Evolutionary conservation across 2,888 invertebrate species (phyloP), one percentile per base, ranked within the genome.

Genomic region (Cosmorhoe ocellata): DNA sequence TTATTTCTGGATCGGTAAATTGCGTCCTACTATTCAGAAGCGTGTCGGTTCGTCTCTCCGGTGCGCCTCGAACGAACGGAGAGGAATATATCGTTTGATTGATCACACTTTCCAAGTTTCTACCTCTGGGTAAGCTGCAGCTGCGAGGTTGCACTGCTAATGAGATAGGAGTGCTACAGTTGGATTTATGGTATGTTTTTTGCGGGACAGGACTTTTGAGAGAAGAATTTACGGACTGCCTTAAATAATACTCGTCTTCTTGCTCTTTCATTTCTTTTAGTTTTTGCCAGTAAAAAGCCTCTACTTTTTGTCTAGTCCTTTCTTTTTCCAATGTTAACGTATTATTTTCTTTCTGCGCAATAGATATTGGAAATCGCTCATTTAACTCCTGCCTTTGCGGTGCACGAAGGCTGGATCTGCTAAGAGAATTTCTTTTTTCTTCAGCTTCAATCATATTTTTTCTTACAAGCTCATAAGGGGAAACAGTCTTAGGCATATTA

Each of bases 281-380:
- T 68, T 93, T 93, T 61, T 93, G 92, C 94, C 94, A 94, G 59
- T 93, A 94, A 64, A 92, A 93, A 0, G 92, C 93, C 71, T 94
- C 94, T 0, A 93, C 91, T 68, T 89, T 91, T 66, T 91, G 91
- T 8, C 92, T 76, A 30, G 92, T 91, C 64, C 90, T 91, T 59
- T 91, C 89, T 74, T 91, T 92, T 52, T 90, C 88, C 5, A 48
- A 6, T 7, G 47, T 45, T 14, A 46, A 11, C 18, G 4, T 24
- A 24, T 18, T 18, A 6, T 57, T 58, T 9, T 67, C 64, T 27
- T 73, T 67, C 5, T 41, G 49, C 6, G 40, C 24, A 6, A 46
- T 37, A 10, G 40, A 27, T 24, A 36, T 49, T 14, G 61, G 61
- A 1, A 66, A 47, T 38, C 56, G 52, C 42, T 70, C 66, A 31